Conservation (phyloP, 2,113 vertebrate species). For the Tapirus terrestris region DNA sequence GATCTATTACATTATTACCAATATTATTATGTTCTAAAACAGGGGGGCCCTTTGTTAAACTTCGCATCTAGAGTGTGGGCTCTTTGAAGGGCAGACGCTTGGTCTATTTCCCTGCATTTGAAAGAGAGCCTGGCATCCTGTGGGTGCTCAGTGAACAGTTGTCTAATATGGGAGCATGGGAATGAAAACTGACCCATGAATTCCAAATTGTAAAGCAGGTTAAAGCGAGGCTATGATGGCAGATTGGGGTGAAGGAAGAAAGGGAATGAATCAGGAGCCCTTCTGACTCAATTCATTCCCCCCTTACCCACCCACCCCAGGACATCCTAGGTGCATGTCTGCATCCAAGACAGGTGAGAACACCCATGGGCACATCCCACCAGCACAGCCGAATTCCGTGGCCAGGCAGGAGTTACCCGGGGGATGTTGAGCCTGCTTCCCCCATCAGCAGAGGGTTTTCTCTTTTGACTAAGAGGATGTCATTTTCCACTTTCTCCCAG, state of each 20-base stretch:
- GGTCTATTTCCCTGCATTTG: background rate
- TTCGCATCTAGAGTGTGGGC: background rate
- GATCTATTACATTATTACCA: background rate
- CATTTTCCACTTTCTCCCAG: background rate
- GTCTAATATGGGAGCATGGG: background rate
- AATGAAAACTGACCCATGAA: background rate
- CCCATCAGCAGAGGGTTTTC: background rate
- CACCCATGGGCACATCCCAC: fast-evolving
- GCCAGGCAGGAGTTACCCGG: background rate
- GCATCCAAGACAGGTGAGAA: background rate
- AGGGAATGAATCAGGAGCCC: fast-evolving
- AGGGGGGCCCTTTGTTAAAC: background rate
- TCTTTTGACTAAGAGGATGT: background rate
- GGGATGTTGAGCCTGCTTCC: background rate
- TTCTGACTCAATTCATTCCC: background rate
- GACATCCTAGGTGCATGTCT: background rate
- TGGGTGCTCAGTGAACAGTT: background rate
- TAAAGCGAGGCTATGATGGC: fast-evolving
- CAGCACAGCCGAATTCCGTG: fast-evolving
- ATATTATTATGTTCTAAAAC: background rate
- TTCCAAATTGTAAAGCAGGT: background rate
- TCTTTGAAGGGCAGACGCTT: background rate
- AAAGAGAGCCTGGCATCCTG: background rate
- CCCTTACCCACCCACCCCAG: fast-evolving
- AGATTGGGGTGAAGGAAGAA: fast-evolving